A percentile compares a stretch with the other conserved stretches of the same genome.
These are phyloP conservation scores for Eupithecia insigniata DNA, from an alignment of 2,888 invertebrate species.

Conservation along the genomic window DNA sequence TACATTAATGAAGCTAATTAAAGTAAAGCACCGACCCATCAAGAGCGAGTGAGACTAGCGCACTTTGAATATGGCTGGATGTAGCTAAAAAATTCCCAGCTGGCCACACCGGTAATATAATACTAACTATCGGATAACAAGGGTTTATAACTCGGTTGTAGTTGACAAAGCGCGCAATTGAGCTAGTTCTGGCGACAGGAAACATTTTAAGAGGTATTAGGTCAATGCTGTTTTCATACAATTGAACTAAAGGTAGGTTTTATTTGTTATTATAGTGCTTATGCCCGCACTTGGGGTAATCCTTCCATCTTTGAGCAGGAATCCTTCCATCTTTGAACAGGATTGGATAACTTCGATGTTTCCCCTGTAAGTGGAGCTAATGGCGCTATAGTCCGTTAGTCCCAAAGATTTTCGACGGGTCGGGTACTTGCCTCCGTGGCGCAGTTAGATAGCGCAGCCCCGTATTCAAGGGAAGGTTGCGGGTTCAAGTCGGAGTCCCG, in stretches of 20 bases:
- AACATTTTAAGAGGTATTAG: not conserved
- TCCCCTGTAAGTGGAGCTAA: too few species aligned
- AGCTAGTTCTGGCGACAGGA: conserved; percentile 5
- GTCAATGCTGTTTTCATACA: conserved; percentile 8
- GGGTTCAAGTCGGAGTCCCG: too few species aligned
- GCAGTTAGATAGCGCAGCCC: too few species aligned
- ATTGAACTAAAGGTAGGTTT: not conserved
- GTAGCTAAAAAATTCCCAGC: not conserved
- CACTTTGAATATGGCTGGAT: not conserved
- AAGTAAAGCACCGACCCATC: not conserved
- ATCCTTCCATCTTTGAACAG: too few species aligned
- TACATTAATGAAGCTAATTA: too few species aligned
- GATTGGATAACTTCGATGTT: too few species aligned
- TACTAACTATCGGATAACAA: conserved; percentile 25
- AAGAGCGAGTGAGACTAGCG: not conserved
- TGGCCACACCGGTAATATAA: conserved; percentile 31
- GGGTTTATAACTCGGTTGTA: conserved; percentile 30
- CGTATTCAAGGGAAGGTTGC: too few species aligned
- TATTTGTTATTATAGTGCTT: too few species aligned
- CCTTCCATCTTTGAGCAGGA: too few species aligned
- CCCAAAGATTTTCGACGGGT: too few species aligned
- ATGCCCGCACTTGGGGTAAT: not conserved
- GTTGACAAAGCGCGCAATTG: conserved; percentile 22
- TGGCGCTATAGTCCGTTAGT: too few species aligned
- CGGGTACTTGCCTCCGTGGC: too few species aligned